Evolutionary conservation across 2,113 vertebrate genomes (phyloP), one percentile per base, ranked within the genome.

Genomic region (Scortum barcoo): DNA sequence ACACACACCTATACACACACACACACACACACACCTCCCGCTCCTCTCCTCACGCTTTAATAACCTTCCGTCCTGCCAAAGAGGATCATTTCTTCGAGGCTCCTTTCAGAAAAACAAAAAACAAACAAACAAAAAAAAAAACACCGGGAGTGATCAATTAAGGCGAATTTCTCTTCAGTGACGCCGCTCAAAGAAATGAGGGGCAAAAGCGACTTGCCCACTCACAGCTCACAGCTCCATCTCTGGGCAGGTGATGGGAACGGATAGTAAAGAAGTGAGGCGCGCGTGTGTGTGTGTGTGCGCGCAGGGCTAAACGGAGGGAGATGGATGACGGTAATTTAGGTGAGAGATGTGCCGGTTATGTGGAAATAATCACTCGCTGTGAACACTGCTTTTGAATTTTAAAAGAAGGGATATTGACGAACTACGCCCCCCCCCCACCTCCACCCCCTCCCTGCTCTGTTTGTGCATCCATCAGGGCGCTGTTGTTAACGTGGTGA

Each of bases 261-360:
- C 60, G 61, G 65, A 85, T 69, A 72, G 82, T 58, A 61, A 66
- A 65, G 66, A 66, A 65, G 75, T 46, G 69, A 61, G 46, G 44
- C 56, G 83, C 7, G 78, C 22, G 72, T 1, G 40, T 20, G 46
- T 4, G 42, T 16, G 71, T 22, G 63, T 36, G 72, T 48, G 61
- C 0, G 71, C 7, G 58, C 5, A 16, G 36, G 38, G 26, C 48
- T 89, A 88, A 91, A 84, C 60, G 44, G 84, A 82, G 78, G 50
- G 81, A 93, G 93, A 94, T 94, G 89, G 92, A 93, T 93, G 89
- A 74, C n/a, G 83, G 88, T 90, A 73, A 93, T 94, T 94, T 92
- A 80, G 85, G 69, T 85, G 88, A 93, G 83, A 88, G 81, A 91
- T 91, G 91, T 86, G 88, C 72, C 72, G 82, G 88, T 94, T 93